These are phyloP conservation scores for Luscinia luscinia DNA, from an alignment of 2,797 vertebrate species.

Conservation along the genomic window DNA sequence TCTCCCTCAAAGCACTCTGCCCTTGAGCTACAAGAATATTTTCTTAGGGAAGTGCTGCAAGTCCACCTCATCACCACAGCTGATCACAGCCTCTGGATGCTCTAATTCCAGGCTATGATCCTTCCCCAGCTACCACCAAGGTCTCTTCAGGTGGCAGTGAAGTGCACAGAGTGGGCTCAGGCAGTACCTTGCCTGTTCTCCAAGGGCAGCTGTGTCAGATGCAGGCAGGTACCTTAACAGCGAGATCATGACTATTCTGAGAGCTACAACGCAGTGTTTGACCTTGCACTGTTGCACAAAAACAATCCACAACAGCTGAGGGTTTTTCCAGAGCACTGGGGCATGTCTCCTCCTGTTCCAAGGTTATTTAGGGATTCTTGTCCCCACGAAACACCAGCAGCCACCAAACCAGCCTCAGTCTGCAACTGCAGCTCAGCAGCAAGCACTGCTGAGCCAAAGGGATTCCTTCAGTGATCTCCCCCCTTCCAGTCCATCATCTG, in stretches of 20 bases:
- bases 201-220: neutral
- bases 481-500: neutral
- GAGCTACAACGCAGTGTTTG: neutral
- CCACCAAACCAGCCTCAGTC: neutral
- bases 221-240: neutral
- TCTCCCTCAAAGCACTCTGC: neutral
- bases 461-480: neutral
- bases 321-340: neutral
- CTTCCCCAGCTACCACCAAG: neutral
- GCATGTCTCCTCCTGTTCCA: neutral
- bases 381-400: neutral
- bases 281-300: neutral
- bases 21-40: constrained; percentile 1
- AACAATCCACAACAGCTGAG: neutral
- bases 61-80: neutral
- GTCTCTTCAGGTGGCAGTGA: neutral
- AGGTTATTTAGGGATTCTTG: neutral
- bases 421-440: neutral
- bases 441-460: neutral
- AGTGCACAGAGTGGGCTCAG: neutral
- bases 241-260: neutral
- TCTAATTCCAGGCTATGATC: neutral
- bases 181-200: neutral
- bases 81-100: neutral
- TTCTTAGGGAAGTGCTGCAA: neutral